Conservation (phyloP, 2,888 invertebrate species). For the Arenicola marina region DNA sequence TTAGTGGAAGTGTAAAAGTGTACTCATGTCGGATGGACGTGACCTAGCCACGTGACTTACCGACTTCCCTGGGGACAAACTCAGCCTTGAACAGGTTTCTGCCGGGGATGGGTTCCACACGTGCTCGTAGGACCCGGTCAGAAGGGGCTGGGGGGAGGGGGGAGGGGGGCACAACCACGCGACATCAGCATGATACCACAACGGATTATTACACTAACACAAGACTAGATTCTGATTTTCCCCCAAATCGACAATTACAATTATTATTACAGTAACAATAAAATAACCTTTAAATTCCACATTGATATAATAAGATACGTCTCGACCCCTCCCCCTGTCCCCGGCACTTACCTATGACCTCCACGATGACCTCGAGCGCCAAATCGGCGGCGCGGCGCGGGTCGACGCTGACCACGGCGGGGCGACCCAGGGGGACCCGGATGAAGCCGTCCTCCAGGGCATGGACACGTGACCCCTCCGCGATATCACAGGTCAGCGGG, state of each 20-base stretch:
- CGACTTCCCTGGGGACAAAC: slow-evolving; percentile 29
- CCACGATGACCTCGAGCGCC: slow-evolving; percentile 7
- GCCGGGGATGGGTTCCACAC: slow-evolving; percentile 5
- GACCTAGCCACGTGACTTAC: slow-evolving; percentile 12
- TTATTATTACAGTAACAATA: too few relatives aligned
- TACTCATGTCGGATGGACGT: not conserved
- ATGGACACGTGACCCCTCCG: slow-evolving; percentile 69
- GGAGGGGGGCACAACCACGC: too few relatives aligned
- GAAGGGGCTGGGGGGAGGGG: slow-evolving; percentile 28
- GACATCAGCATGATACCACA: too few relatives aligned
- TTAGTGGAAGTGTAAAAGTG: too few relatives aligned
- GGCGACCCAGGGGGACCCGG: slow-evolving; percentile 79
- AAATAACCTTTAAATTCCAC: too few relatives aligned
- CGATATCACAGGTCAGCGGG: slow-evolving; percentile 90
- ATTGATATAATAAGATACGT: too few relatives aligned
- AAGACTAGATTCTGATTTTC: too few relatives aligned
- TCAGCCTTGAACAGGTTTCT: slow-evolving; percentile 15
- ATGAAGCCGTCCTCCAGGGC: slow-evolving; percentile 70
- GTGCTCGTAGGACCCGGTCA: slow-evolving; percentile 12
- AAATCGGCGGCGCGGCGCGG: slow-evolving; percentile 11
- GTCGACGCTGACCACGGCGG: slow-evolving; percentile 77
- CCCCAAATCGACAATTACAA: too few relatives aligned
- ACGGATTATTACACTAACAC: too few relatives aligned
- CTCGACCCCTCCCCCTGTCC: too few relatives aligned
- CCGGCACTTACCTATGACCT: slow-evolving; percentile 21